Evolutionary conservation across 2,113 vertebrate species (phyloP).

Genomic region (Phalacrocorax aristotelis): DNA sequence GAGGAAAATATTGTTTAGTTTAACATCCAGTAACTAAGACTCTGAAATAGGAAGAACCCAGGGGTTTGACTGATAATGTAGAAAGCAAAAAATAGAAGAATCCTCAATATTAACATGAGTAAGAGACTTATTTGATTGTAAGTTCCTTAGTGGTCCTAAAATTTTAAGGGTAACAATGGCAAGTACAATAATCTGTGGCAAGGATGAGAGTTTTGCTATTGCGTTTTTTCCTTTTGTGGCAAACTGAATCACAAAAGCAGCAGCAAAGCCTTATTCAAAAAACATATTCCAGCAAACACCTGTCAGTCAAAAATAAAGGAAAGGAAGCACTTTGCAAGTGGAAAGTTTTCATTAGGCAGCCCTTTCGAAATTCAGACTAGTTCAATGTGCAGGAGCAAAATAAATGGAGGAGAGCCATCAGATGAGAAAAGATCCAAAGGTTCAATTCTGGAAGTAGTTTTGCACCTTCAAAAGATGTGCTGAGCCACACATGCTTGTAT

Average conservation of each 20-base stretch:
- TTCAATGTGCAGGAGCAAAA: not conserved
- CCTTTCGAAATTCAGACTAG: not conserved
- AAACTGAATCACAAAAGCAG: not conserved
- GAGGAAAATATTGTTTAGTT: not conserved
- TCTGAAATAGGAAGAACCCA: not conserved
- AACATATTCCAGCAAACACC: not conserved
- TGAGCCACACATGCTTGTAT: not conserved
- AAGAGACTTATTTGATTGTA: not conserved
- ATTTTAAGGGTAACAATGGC: not conserved
- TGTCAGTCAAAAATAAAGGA: not conserved
- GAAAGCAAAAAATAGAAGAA: not conserved
- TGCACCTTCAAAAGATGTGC: not conserved
- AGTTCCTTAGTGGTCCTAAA: not conserved
- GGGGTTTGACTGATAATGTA: not conserved
- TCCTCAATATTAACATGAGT: not conserved
- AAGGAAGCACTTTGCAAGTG: not conserved
- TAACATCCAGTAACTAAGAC: not conserved
- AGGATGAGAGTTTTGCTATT: not conserved
- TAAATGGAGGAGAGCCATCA: not conserved
- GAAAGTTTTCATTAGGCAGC: not conserved
- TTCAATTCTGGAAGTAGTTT: not conserved
- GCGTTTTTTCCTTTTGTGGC: not conserved
- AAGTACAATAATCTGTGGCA: not conserved
- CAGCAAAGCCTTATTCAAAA: not conserved
- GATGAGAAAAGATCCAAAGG: not conserved